Conservation (phyloP, 2,797 vertebrate species). For the Cichlasoma orientale region DNA sequence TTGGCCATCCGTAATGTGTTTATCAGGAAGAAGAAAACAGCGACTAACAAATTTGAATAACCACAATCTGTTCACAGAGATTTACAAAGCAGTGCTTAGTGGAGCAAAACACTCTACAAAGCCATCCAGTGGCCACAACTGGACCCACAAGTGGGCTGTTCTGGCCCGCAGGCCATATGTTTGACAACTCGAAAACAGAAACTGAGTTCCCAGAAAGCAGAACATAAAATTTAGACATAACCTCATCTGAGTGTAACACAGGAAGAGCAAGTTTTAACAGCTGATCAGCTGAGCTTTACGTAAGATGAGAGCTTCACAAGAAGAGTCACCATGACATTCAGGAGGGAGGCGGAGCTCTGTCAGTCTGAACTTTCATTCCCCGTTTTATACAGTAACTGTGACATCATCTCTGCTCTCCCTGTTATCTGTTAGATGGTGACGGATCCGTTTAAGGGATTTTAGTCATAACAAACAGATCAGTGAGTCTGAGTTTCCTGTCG, state of each 20-base stretch:
- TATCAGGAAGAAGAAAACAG: background rate
- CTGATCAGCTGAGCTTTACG: background rate
- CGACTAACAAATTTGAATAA: background rate
- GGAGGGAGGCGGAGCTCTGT: background rate
- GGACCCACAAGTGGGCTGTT: too few species aligned
- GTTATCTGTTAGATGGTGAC: background rate
- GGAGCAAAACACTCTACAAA: background rate
- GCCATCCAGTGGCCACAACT: too few species aligned
- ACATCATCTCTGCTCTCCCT: background rate
- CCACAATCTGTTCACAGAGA: fast-evolving
- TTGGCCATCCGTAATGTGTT: fast-evolving
- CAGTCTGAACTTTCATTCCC: background rate
- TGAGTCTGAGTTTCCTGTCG: background rate
- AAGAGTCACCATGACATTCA: background rate
- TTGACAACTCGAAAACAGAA: background rate
- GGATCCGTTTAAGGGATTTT: background rate
- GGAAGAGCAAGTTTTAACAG: background rate
- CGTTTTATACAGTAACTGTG: background rate
- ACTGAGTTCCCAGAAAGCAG: background rate
- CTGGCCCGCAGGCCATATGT: too few species aligned
- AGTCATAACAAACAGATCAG: background rate
- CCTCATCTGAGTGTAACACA: background rate
- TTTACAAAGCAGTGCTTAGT: too few species aligned
- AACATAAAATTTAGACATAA: background rate
- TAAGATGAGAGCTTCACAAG: background rate